Evolutionary conservation across 92 coral and sea anemone species (phyloP), one percentile per base, ranked within the genome.

Genomic region (Epizoanthus scotinus): DNA sequence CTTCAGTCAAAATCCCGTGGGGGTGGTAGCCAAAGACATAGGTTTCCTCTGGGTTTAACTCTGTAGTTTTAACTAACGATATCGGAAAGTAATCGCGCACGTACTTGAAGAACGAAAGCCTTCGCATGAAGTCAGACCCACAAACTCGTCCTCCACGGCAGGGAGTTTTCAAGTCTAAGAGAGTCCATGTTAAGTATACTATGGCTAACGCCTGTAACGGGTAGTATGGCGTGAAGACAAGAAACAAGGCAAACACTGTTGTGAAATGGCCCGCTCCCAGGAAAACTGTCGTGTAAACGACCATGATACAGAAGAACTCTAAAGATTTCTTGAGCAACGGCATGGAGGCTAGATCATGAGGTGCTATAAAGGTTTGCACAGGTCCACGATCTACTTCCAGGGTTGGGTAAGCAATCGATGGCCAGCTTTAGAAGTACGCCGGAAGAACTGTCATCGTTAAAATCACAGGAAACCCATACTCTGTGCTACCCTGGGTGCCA

Each of bases 11-110:
- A 8, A 60, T 60, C 3, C 65, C 65, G 65, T 60, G 65, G 13
- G 65, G 65, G 65, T 60, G 65, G 65, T 60, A 60, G 27, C 65
- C 65, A n/a, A 47, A 47, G 14, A 47, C 52, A 3, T 47, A 47
- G 17, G 52, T 47, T 47, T 47, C 12, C 52, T 47, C 52, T n/a
- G 61, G 25, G 24, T 56, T 20, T 24, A 56, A 19, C 61, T 56
- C 61, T 56, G 21, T 6, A 18, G 61, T 56, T 56, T 21, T 56
- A 2, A 6, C 24, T 56, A 21, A 18, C 10, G 25, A n/a, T 21
- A 58, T 24, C 15, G 63, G 26, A 24, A 24, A 58, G 21, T n/a
- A 58, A 58, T 24, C 26, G 40, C 40, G 40, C 40, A 34, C 40
- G 40, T 34, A 34, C 3, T 34, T 34, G 4, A 34, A 34, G 25